Evolutionary conservation across 1,140 invertebrate species (phyloP).

Genomic region (Drosophila ambigua): DNA sequence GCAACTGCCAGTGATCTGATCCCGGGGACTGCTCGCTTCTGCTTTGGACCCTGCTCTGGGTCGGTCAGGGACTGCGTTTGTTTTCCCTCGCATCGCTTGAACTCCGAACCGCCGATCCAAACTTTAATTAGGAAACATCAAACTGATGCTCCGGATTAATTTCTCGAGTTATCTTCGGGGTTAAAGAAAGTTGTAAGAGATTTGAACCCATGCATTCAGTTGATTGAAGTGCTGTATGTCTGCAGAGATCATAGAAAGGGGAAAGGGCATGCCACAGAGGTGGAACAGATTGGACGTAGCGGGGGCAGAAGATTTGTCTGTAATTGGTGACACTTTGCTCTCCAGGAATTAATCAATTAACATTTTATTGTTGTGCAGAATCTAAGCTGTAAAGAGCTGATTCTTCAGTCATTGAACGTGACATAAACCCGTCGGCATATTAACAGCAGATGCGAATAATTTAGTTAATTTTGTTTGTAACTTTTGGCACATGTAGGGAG

Average conservation of each 20-base stretch:
- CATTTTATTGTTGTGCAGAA: neutral
- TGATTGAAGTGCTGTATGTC: constrained; percentile 38
- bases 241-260: constrained; percentile 11
- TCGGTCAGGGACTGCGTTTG: constrained; percentile 22
- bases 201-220: constrained; percentile 33
- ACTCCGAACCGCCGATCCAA: constrained; percentile 38
- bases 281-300: constrained; percentile 9
- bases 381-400: too few species aligned
- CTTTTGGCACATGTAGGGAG: too few species aligned
- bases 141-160: constrained; percentile 54
- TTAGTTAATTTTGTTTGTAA: neutral
- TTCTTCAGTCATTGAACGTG: too few species aligned
- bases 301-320: neutral
- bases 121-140: constrained; percentile 66
- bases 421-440: constrained; percentile 16
- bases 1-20: constrained; percentile 37
- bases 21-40: too few species aligned
- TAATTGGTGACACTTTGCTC: neutral
- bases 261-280: constrained; percentile 23
- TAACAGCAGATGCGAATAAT: neutral
- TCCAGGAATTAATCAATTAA: neutral
- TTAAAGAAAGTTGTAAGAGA: constrained; percentile 71
- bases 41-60: constrained; percentile 10
- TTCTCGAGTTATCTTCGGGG: constrained; percentile 34
- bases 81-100: constrained; percentile 53